Percentiles rank a stretch among this genome's conserved stretches.
Conservation (phyloP, 2,888 invertebrate species). For the Heliconius cydno region DNA sequence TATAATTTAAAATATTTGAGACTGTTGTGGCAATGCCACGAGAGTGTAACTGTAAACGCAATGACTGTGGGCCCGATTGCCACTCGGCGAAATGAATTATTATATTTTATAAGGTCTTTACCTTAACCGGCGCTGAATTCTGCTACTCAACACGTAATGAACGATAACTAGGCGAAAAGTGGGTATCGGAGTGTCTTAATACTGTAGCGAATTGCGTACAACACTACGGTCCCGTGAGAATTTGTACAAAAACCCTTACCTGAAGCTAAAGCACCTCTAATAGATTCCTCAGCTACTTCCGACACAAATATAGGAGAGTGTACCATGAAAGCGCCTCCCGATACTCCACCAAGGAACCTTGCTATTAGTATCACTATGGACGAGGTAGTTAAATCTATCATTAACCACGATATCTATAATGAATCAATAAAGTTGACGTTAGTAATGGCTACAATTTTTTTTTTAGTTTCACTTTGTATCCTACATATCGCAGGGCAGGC, state of each 20-base stretch:
- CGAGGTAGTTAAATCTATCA: conserved; percentile 77
- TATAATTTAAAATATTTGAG: neutral
- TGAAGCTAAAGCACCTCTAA: conserved; percentile 70
- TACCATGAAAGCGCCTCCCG: conserved; percentile 78
- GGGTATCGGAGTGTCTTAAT: too few species aligned
- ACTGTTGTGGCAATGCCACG: neutral
- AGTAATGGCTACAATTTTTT: neutral
- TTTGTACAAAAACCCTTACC: conserved; percentile 52
- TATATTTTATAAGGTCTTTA: too few species aligned
- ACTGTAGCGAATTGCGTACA: too few species aligned
- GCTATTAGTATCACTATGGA: conserved; percentile 74
- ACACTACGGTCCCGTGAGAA: neutral
- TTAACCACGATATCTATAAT: conserved; percentile 82
- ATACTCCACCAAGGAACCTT: conserved; percentile 83
- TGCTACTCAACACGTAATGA: too few species aligned
- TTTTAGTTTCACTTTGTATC: neutral
- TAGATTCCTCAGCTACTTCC: conserved; percentile 84
- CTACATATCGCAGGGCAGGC: too few species aligned
- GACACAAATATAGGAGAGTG: conserved; percentile 85
- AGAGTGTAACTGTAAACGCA: neutral
- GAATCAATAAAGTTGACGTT: neutral
- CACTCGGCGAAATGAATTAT: too few species aligned
- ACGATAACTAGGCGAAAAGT: too few species aligned
- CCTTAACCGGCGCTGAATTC: too few species aligned
- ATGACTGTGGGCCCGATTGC: too few species aligned